Conservation (phyloP, 2,888 invertebrate genomes). For the Macaria notata region DNA sequence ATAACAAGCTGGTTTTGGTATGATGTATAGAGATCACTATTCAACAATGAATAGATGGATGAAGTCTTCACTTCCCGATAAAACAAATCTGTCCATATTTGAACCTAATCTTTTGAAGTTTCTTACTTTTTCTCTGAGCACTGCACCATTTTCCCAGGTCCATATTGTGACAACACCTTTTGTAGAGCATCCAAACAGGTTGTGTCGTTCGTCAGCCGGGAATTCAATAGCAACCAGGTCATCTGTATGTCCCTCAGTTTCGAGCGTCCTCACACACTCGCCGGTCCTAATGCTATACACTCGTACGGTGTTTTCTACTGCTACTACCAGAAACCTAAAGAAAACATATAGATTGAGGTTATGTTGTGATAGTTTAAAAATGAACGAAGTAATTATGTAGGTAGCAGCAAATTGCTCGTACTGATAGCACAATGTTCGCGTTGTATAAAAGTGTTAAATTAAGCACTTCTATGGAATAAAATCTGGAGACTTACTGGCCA, state of each 20-base stretch:
- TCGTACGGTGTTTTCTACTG: slow-evolving; percentile 69
- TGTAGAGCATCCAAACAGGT: slow-evolving; percentile 70
- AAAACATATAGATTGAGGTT: background rate
- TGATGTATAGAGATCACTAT: too few relatives aligned
- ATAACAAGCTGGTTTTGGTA: too few relatives aligned
- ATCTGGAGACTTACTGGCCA: slow-evolving; percentile 62
- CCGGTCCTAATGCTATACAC: slow-evolving; percentile 73
- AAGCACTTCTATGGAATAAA: background rate
- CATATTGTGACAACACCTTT: slow-evolving; percentile 64
- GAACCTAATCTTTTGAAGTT: too few relatives aligned
- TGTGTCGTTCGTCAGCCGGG: slow-evolving; percentile 65
- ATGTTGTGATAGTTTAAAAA: background rate
- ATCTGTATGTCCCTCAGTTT: slow-evolving; percentile 58
- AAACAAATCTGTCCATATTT: too few relatives aligned
- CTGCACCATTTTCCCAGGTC: slow-evolving; percentile 76
- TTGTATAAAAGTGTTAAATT: background rate
- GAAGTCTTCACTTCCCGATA: too few relatives aligned
- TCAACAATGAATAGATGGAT: too few relatives aligned
- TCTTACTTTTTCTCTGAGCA: slow-evolving; percentile 66
- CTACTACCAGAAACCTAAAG: slow-evolving; percentile 67
- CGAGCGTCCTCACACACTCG: slow-evolving; percentile 66
- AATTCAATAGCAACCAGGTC: slow-evolving; percentile 66
- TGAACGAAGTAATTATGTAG: background rate
- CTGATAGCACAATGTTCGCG: too few relatives aligned
- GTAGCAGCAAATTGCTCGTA: too few relatives aligned